Conservation (phyloP, 1,140 invertebrate genomes). For the Cherax quadricarinatus region DNA sequence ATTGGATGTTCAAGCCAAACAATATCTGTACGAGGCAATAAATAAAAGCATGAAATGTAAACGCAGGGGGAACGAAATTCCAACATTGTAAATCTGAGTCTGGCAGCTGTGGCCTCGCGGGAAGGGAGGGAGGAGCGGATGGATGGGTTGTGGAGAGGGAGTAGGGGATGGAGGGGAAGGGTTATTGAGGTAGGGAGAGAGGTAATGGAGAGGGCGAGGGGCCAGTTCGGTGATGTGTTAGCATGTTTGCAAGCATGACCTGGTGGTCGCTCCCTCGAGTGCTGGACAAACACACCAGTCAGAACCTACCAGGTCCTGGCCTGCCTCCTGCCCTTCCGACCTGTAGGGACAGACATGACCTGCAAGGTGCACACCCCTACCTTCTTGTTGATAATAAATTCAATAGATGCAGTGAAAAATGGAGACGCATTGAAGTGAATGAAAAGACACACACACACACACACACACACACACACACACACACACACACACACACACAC, state of each 20-base stretch:
- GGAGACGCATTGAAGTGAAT: too few relatives aligned
- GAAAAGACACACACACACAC: too few relatives aligned
- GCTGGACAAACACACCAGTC: slow-evolving; percentile 15
- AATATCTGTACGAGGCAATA: slow-evolving; percentile 8
- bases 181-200: background rate
- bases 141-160: too few relatives aligned
- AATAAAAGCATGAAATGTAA: slow-evolving; percentile 31
- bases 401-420: too few relatives aligned
- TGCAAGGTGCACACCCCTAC: too few relatives aligned
- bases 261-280: slow-evolving; percentile 3
- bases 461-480: too few relatives aligned
- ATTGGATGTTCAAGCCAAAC: background rate
- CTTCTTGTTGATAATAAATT: too few relatives aligned
- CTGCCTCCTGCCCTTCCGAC: background rate
- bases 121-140: background rate
- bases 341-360: background rate
- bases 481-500: too few relatives aligned
- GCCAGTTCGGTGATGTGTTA: slow-evolving; percentile 21
- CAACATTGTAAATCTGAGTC: slow-evolving; percentile 38
- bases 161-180: too few relatives aligned
- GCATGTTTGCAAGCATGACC: slow-evolving; percentile 41
- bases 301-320: background rate
- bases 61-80: slow-evolving; percentile 26
- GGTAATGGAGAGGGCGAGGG: background rate
- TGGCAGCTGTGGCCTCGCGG: slow-evolving; percentile 1